phyloP scores from a whole-genome alignment of 1,140 invertebrate species.

The Lucilia sericata region DNA sequence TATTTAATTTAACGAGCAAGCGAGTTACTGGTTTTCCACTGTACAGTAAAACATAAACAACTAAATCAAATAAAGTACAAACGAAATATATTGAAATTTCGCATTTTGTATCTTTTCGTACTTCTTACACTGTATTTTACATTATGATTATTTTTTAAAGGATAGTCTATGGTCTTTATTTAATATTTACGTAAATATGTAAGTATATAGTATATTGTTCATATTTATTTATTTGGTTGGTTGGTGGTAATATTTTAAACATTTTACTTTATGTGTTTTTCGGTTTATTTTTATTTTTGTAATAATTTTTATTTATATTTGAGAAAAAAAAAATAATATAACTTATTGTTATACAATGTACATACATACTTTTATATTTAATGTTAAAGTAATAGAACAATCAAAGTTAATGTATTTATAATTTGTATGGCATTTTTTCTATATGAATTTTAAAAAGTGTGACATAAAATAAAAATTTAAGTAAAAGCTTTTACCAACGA shows the following conservation, averaged over 20 bases:
- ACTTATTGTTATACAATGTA: not conserved
- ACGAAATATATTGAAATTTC: not conserved
- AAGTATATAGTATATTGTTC: not conserved
- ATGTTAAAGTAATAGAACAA: slow-evolving; percentile 19
- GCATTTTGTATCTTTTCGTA: not conserved
- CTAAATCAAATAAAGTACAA: not conserved
- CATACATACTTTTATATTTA: not conserved
- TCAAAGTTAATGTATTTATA: slow-evolving; percentile 4
- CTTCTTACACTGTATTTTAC: not conserved
- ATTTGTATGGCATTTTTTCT: not conserved
- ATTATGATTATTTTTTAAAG: not conserved
- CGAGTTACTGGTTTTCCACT: not conserved
- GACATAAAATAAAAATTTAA: too few species aligned
- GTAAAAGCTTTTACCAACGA: too few species aligned
- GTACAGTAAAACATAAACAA: not conserved
- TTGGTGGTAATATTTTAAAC: not conserved
- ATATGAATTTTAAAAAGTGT: too few species aligned
- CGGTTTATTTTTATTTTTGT: not conserved
- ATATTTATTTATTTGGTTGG: not conserved
- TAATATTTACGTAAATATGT: not conserved
- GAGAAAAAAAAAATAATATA: not conserved
- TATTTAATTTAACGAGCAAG: not conserved
- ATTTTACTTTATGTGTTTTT: slow-evolving; percentile 19
- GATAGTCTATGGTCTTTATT: not conserved
- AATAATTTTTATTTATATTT: not conserved